Percentiles rank a stretch among this genome's conserved stretches.
Conservation (phyloP, 1,140 invertebrate species). For the Maniola jurtina region DNA sequence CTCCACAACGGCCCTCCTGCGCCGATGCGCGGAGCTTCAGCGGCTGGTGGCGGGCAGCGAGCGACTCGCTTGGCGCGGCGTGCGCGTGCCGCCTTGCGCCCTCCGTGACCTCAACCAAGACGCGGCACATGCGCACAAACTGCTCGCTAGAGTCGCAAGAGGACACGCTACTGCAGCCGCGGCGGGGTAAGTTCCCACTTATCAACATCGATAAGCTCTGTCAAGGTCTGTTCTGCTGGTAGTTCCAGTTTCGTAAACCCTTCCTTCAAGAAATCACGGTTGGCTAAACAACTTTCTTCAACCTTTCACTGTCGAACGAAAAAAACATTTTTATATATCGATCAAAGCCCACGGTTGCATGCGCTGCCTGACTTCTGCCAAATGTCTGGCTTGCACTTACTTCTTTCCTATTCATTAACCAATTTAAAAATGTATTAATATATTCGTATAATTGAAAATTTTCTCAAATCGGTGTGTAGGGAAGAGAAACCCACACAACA, state of each 20-base stretch:
- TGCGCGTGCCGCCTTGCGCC: conserved; percentile 68
- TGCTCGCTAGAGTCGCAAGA: conserved; percentile 59
- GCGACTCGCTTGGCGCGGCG: conserved; percentile 72
- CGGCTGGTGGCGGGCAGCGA: conserved; percentile 71
- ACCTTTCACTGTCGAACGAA: too few species aligned
- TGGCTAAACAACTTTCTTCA: too few species aligned
- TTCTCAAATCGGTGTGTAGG: conserved; percentile 27
- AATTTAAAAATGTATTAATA: background rate
- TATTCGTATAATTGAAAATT: too few species aligned
- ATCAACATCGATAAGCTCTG: too few species aligned
- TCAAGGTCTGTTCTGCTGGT: too few species aligned
- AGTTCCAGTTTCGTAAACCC: too few species aligned
- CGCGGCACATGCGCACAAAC: conserved; percentile 26
- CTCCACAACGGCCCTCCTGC: conserved; percentile 53
- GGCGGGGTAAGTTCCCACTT: background rate
- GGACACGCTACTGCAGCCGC: conserved; percentile 25
- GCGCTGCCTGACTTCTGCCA: too few species aligned
- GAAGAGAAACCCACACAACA: conserved; percentile 54
- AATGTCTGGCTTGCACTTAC: too few species aligned
- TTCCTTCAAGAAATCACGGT: too few species aligned
- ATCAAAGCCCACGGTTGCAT: background rate
- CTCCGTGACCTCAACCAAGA: conserved; percentile 49
- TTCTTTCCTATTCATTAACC: background rate
- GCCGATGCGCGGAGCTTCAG: conserved; percentile 66
- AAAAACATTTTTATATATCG: too few species aligned